A percentile compares a stretch with the other conserved stretches of the same genome.
phyloP scores from a whole-genome alignment of 2,797 vertebrate genomes.

The Mycteria americana region DNA sequence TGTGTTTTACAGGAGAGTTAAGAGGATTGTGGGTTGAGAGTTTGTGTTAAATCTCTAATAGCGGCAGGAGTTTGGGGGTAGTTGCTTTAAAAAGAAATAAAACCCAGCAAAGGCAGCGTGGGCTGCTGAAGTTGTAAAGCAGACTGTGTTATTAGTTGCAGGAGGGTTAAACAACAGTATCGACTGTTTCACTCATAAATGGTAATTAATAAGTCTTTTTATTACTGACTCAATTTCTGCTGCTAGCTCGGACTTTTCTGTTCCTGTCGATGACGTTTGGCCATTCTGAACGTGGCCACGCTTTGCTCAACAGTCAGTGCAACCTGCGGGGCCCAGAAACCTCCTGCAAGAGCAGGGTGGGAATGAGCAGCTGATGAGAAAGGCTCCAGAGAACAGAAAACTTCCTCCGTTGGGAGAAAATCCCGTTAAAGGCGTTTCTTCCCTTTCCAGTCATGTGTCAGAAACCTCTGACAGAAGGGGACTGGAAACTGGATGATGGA shows the following conservation, averaged over 20 bases:
- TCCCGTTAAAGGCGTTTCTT: not conserved
- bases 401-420: not conserved
- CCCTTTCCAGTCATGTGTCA: not conserved
- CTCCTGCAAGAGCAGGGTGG: not conserved
- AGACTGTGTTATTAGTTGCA: not conserved
- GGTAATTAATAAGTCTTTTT: not conserved
- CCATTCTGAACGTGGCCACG: rapidly evolving
- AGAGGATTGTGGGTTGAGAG: not conserved
- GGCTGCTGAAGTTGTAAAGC: not conserved
- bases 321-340: not conserved
- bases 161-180: not conserved
- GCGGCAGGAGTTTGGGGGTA: not conserved
- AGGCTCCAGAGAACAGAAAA: not conserved
- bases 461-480: not conserved
- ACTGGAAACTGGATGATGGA: not conserved
- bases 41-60: not conserved
- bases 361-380: not conserved
- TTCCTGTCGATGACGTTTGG: not conserved
- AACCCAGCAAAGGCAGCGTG: not conserved
- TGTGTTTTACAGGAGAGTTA: not conserved
- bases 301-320: not conserved
- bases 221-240: not conserved
- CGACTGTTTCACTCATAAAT: not conserved
- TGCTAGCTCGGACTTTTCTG: not conserved
- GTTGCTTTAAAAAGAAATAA: not conserved